phyloP scores from a whole-genome alignment of 2,113 vertebrate species.

The Clarias gariepinus region DNA sequence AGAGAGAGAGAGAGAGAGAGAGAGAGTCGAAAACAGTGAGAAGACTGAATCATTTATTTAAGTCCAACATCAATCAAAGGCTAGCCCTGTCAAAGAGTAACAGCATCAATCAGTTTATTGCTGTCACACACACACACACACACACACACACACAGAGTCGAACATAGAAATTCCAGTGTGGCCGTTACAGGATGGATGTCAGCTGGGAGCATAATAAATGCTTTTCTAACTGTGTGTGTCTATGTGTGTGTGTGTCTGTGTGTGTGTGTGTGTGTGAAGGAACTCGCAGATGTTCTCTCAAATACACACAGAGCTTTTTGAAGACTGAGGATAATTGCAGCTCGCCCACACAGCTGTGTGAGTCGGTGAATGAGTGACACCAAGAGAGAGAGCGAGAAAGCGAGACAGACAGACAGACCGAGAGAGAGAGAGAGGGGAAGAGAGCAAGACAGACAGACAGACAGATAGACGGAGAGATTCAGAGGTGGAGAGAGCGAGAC shows the following conservation, averaged over 20 bases:
- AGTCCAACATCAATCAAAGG: background rate
- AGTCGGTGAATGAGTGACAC: slow-evolving; percentile 15
- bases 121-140: background rate
- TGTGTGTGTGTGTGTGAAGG: slow-evolving; percentile 20
- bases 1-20: background rate
- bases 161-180: background rate
- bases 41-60: background rate
- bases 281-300: slow-evolving; percentile 5
- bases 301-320: slow-evolving; percentile 16
- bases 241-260: background rate
- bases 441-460: background rate
- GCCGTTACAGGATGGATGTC: background rate
- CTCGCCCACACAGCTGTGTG: slow-evolving; percentile 27
- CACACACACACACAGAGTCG: background rate
- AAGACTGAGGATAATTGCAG: slow-evolving; percentile 20
- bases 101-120: background rate
- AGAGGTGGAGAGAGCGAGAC: background rate
- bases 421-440: background rate
- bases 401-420: background rate
- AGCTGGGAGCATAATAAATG: background rate
- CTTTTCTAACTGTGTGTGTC: background rate
- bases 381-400: background rate
- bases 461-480: background rate
- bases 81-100: background rate
- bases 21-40: background rate